Conservation (phyloP, 2,113 vertebrate species). For the Aythya baeri region DNA sequence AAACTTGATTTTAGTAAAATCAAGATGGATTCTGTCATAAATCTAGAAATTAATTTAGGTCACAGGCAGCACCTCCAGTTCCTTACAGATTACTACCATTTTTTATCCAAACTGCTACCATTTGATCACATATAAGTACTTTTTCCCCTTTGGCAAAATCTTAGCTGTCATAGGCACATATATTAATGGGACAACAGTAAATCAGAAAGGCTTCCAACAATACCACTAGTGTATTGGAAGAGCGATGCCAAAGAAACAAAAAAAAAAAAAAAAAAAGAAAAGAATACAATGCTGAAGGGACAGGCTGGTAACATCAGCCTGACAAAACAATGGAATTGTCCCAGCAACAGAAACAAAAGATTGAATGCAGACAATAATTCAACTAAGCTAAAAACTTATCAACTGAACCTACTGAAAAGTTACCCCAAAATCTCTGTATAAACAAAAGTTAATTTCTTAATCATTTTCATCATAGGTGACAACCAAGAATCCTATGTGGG, state of each 20-base stretch:
- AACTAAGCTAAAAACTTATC: not conserved
- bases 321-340: not conserved
- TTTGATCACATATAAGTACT: not conserved
- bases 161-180: not conserved
- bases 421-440: not conserved
- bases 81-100: not conserved
- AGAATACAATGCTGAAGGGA: not conserved
- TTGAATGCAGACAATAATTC: not conserved
- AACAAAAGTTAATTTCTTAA: not conserved
- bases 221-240: not conserved
- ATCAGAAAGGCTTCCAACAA: not conserved
- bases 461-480: not conserved
- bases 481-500: accelerated
- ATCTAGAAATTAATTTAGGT: conserved; percentile 11
- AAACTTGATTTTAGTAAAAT: not conserved
- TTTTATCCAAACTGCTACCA: conserved; percentile 26
- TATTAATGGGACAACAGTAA: conserved; percentile 15
- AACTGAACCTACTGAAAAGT: not conserved
- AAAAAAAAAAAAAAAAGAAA: not conserved
- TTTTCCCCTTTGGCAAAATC: not conserved
- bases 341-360: not conserved
- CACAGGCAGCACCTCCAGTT: not conserved
- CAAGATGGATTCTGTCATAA: not conserved
- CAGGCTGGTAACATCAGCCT: not conserved
- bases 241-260: not conserved